Evolutionary conservation across 2,113 vertebrate species (phyloP), one percentile per base, ranked within the genome.

Genomic region (Chloebia gouldiae): DNA sequence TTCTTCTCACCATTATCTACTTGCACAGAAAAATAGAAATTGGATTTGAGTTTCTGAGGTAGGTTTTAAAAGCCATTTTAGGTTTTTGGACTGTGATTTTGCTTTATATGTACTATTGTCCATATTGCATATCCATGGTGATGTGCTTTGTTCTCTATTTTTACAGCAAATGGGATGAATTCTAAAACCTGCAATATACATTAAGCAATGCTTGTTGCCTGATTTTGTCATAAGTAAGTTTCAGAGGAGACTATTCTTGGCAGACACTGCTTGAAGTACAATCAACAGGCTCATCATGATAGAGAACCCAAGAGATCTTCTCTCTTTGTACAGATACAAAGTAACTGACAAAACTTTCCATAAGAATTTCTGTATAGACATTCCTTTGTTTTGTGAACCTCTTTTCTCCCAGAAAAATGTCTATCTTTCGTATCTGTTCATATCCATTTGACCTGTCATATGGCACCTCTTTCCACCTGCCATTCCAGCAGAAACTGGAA

Each of bases 141-240:
- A 75, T 81, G 18, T 71, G 57, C 61, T 96, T 85, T 7, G 0
- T 76, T 95, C 30, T 82, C 49, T 90, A 19, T 56, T 92, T 89
- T 89, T 92, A n/a, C 12, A 72, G 49, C 31, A 72, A 81, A 76
- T 0, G 7, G 31, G 53, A 71, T 84, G 57, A 37, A 6, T 37
- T 92, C 93, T 69, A 21, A 85, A 79, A 80, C 80, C 87, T 95
- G 91, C 51, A 63, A 70, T 54, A 39, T 69, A 47, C 78, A 77
- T 95, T 84, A 92, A 65, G n/a, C 65, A 81, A 28, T 35, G 14
- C 50, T 25, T 13, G 14, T 71, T 91, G 66, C 42, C 89, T 94
- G 93, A 91, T 76, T 97, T 95, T 95, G 45, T 87, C 54, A 28
- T 93, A 87, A 89, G 20, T 64, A 91, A 51, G 49, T 96, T 91